A percentile compares a stretch with the other conserved stretches of the same genome.
These are phyloP conservation scores for Prosopocoilus inquinatus DNA, from an alignment of 2,888 invertebrate species.

Conservation along the genomic window DNA sequence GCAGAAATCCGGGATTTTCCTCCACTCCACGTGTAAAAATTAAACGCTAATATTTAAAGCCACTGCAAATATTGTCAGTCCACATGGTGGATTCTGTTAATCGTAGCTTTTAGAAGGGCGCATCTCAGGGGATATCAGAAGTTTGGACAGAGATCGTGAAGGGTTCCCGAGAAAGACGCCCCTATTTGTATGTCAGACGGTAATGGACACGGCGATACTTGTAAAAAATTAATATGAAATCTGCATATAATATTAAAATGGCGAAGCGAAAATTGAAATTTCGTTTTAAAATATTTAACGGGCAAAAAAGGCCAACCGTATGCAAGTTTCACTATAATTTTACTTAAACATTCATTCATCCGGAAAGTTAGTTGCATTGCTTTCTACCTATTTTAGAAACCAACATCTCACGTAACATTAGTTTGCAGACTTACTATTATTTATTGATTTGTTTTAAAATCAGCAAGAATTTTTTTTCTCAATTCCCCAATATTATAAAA, in stretches of 20 bases:
- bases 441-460: too few species aligned
- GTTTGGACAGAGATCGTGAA: constrained; percentile 20
- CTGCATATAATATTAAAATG: constrained; percentile 21
- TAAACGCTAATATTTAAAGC: constrained; percentile 14
- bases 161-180: constrained; percentile 11
- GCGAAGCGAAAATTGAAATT: constrained; percentile 29
- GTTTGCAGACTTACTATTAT: too few species aligned
- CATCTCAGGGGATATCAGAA: constrained; percentile 23
- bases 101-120: constrained; percentile 25
- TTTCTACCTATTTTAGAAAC: too few species aligned
- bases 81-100: constrained; percentile 24
- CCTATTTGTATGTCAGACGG: not conserved
- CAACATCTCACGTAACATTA: too few species aligned
- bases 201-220: not conserved
- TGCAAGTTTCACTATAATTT: too few species aligned
- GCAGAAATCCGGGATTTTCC: not conserved
- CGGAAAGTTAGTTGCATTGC: too few species aligned
- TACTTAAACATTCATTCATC: too few species aligned
- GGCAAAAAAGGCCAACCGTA: not conserved
- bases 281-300: constrained; percentile 32
- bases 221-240: constrained; percentile 1
- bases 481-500: too few species aligned
- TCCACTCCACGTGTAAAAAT: too few species aligned
- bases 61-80: constrained; percentile 26
- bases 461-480: too few species aligned